Conservation (phyloP, 2,797 vertebrate species). For the Coilia nasus region DNA sequence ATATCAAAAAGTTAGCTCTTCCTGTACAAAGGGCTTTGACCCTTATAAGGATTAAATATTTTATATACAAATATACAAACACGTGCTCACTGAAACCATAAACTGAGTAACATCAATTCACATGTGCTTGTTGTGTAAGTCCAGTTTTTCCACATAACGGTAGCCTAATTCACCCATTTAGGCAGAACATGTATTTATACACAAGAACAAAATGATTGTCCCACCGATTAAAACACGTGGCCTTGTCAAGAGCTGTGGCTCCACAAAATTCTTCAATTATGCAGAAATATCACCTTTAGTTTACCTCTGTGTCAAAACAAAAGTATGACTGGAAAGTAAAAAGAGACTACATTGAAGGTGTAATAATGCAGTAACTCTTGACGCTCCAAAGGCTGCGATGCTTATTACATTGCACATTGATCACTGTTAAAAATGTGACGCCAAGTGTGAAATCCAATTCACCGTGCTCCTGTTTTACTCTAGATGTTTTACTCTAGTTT, state of each 20-base stretch:
- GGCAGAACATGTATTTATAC: slow-evolving; percentile 17
- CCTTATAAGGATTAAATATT: slow-evolving; percentile 70
- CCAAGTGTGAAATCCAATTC: slow-evolving; percentile 14
- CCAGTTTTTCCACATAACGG: neutral
- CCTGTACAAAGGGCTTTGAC: slow-evolving; percentile 74
- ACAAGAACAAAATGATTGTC: slow-evolving; percentile 25
- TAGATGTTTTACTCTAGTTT: neutral
- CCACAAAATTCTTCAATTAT: neutral
- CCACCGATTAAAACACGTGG: neutral
- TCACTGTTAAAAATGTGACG: slow-evolving; percentile 31
- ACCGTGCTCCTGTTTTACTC: neutral
- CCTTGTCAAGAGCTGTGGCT: neutral
- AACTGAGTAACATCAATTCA: slow-evolving; percentile 27
- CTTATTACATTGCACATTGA: slow-evolving; percentile 15
- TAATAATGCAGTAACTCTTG: neutral
- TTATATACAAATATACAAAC: slow-evolving; percentile 75
- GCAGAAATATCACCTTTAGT: neutral
- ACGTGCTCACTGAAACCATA: slow-evolving; percentile 30
- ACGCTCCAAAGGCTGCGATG: neutral
- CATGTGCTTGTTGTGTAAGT: slow-evolving; percentile 30
- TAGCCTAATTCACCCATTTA: slow-evolving; percentile 17
- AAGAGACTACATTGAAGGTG: neutral
- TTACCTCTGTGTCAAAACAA: neutral
- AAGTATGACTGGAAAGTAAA: neutral
- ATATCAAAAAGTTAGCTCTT: slow-evolving; percentile 76